phyloP scores from a whole-genome alignment of 2,888 invertebrate species.

The Ophraella communa region DNA sequence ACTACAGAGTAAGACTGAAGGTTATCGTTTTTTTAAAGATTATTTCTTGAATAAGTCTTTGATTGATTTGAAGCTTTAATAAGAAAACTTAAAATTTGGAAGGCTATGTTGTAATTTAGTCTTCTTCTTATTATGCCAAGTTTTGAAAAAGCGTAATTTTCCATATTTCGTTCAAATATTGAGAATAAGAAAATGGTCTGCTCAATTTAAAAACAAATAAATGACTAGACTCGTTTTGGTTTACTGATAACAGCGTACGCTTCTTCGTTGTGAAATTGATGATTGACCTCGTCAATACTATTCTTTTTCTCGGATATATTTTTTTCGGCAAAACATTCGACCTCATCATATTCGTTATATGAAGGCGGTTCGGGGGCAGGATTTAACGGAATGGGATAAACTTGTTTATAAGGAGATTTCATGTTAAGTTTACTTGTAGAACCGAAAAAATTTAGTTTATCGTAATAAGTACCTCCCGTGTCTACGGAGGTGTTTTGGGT shows the following conservation, averaged over 20 bases:
- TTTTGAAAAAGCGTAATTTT: not conserved
- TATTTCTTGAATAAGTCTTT: too few species aligned
- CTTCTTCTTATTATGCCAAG: too few species aligned
- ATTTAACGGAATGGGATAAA: constrained; percentile 58
- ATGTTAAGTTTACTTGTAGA: constrained; percentile 72
- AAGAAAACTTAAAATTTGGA: too few species aligned
- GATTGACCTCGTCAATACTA: constrained; percentile 61
- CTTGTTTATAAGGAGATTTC: constrained; percentile 74
- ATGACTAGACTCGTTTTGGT: constrained; percentile 78
- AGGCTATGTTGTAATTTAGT: too few species aligned
- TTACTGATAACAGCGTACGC: constrained; percentile 86
- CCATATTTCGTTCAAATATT: not conserved
- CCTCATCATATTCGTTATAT: constrained; percentile 81
- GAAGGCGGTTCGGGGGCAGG: constrained; percentile 44
- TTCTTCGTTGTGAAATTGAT: constrained; percentile 76
- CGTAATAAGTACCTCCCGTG: constrained; percentile 69
- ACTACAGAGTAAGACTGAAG: too few species aligned
- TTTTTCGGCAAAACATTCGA: constrained; percentile 11
- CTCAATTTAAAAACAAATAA: constrained; percentile 1
- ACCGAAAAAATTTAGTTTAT: constrained; percentile 81
- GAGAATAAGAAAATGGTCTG: not conserved
- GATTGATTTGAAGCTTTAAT: too few species aligned
- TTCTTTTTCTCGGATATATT: constrained; percentile 46
- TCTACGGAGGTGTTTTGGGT: constrained; percentile 51
- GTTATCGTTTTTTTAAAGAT: too few species aligned